Evolutionary conservation across 2,888 invertebrate genomes (phyloP), one percentile per base, ranked within the genome.

Genomic region (Eremobia ochroleuca): DNA sequence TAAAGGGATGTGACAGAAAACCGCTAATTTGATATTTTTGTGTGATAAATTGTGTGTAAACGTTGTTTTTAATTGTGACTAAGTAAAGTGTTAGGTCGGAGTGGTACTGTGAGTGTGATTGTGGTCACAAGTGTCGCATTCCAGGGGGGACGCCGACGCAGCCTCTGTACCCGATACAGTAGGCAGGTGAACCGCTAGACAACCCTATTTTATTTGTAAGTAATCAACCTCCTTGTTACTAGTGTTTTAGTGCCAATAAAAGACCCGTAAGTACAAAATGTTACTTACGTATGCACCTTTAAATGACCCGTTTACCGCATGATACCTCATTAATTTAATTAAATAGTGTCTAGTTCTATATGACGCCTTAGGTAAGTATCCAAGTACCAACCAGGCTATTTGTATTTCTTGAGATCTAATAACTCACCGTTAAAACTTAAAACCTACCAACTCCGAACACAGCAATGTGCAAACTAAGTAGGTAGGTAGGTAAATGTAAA

Each of bases 61-160:
- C 87, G 88, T 87, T 86, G 85, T 81, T 76, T 72, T 73, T 72
- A 82, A 58, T 85, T 83, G 87, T 86, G 85, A 87, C 85, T 85
- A 58, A 73, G 76, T 78, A 87, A 87, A 88, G 90, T 92, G 88
- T 92, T 90, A 73, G 88, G 85, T 85, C 76, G 73, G 75, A 81
- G 90, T 90, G 89, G 86, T 92, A 92, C 93, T 91, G 95, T 95
- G 95, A 91, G 90, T 92, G 94, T 94, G 91, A 86, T 91, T 92
- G 93, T 95, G 95, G 92, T 94, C 93, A 92, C 94, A 96, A 96
- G 96, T 96, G 96, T 95, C 92, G 92, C 95, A 96, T 96, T 96
- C 96, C 96, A 90, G 90, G 88, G 91, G 92, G 94, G 94, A 95
- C 95, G 94, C 93, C 93, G 94, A 91, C 93, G 91, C 94, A 95